Percentiles rank a stretch among this genome's conserved stretches.
These are phyloP conservation scores for Protophormia terraenovae DNA, from an alignment of 2,888 invertebrate genomes.

Conservation along the genomic window DNA sequence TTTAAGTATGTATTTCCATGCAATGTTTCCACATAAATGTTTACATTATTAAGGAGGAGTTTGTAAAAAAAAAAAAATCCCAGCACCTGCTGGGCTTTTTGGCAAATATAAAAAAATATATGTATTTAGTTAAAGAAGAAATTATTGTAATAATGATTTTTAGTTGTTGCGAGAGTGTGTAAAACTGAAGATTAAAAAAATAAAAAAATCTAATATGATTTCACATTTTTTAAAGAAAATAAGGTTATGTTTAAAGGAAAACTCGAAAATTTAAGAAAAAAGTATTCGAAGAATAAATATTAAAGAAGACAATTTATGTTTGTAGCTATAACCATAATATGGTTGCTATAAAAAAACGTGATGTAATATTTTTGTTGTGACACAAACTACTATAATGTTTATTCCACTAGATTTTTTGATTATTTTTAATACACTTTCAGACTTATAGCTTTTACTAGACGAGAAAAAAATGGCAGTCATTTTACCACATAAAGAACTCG, in stretches of 20 bases:
- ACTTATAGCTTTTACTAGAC: too few relatives aligned
- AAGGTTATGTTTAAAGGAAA: not conserved
- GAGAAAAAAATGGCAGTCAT: too few relatives aligned
- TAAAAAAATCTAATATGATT: not conserved
- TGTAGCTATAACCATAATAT: too few relatives aligned
- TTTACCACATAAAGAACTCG: too few relatives aligned
- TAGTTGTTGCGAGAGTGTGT: not conserved
- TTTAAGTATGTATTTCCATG: not conserved
- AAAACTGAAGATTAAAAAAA: not conserved
- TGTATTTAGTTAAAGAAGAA: not conserved
- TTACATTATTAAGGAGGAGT: constrained; percentile 54
- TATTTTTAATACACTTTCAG: too few relatives aligned
- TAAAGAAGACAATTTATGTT: too few relatives aligned
- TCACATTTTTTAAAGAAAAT: not conserved
- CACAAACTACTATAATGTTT: too few relatives aligned
- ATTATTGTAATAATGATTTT: constrained; percentile 25
- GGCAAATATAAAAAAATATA: constrained; percentile 24
- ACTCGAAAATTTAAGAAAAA: too few relatives aligned
- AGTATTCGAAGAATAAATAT: too few relatives aligned
- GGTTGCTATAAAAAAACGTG: too few relatives aligned
- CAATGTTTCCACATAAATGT: constrained; percentile 48
- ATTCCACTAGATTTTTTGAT: too few relatives aligned
- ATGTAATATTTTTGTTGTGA: too few relatives aligned
- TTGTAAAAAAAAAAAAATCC: not conserved
- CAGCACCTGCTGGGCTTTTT: constrained; percentile 58